Evolutionary conservation across 2,888 invertebrate genomes (phyloP), one percentile per base, ranked within the genome.

Genomic region (Thereva nobilitata): DNA sequence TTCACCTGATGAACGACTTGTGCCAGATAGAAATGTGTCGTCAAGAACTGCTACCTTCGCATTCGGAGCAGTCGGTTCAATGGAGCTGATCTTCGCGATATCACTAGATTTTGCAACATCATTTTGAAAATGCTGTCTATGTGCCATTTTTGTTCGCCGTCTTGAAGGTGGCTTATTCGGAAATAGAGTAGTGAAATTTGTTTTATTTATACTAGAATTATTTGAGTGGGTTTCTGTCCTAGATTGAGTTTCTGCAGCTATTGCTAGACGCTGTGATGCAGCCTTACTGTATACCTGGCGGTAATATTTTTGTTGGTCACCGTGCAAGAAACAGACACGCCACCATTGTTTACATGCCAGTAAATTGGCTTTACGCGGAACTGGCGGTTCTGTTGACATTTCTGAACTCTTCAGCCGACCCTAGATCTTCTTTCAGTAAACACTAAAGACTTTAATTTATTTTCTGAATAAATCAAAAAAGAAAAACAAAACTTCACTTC

Each of bases 311-410:
- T 89, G 86, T 74, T 91, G 90, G 77, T 91, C 91, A 37, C 89
- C 90, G 74, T 91, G 87, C 83, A 91, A 87, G 88, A 90, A 89
- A 75, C 91, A 91, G 61, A 91, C 90, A 78, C 90, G 89, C 91
- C 91, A 91, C 92, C 92, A 92, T 81, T 91, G 89, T 76, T 89
- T 89, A 80, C 89, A 89, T 85, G 89, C 47, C 12, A 64, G 44
- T 35, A 64, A 52, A 64, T 64, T 64, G 7, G 64, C 64, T 37
- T 64, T 64, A 12, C 64, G 55, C 34, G 65, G 10, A 23, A 56
- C 42, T 56, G 55, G 41, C n/a, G 55, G 47, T 35, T 65, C 65
- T 56, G 49, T 65, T 56, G 65, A 65, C 65, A 65, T 65, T 65
- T 47, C 12, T 34, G 4, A 7, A 35, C 9, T 56, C 23, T 38